phyloP scores from a whole-genome alignment of 2,888 invertebrate species.

The Ophraella communa region DNA sequence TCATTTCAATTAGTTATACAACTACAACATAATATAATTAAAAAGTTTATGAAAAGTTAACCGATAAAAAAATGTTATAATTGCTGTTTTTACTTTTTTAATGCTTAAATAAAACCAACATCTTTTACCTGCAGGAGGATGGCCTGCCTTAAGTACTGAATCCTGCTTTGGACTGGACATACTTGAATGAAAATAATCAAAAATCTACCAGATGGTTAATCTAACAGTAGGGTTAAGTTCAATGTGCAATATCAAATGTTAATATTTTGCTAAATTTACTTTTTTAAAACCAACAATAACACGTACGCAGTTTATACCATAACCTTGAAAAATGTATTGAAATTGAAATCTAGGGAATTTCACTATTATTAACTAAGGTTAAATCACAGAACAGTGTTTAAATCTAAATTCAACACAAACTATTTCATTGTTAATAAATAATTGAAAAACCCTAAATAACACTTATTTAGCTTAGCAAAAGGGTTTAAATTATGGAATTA shows the following conservation, averaged over 20 bases:
- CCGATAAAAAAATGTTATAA: no score
- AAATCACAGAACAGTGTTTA: neutral
- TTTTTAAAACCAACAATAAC: constrained; percentile 20
- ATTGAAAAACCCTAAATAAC: no score
- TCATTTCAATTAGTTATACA: no score
- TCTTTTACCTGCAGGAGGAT: constrained; percentile 85
- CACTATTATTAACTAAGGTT: no score
- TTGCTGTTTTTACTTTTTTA: no score
- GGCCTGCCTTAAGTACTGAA: constrained; percentile 81
- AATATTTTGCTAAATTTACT: constrained; percentile 24
- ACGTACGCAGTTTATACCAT: constrained; percentile 28
- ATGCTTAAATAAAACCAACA: neutral
- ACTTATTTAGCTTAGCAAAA: no score
- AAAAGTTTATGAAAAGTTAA: no score
- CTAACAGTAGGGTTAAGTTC: constrained; percentile 8
- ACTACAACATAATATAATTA: no score
- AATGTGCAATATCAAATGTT: constrained; percentile 32
- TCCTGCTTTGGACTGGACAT: constrained; percentile 69
- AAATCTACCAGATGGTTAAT: constrained; percentile 18
- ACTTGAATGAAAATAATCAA: constrained; percentile 10
- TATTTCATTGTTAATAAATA: no score
- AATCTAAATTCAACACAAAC: neutral
- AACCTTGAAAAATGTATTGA: constrained; percentile 17
- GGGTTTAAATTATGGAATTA: no score
- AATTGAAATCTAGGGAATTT: neutral